A percentile compares a stretch with the other conserved stretches of the same genome.
phyloP scores from a whole-genome alignment of 2,888 invertebrate species.

The Erebia aethiops region DNA sequence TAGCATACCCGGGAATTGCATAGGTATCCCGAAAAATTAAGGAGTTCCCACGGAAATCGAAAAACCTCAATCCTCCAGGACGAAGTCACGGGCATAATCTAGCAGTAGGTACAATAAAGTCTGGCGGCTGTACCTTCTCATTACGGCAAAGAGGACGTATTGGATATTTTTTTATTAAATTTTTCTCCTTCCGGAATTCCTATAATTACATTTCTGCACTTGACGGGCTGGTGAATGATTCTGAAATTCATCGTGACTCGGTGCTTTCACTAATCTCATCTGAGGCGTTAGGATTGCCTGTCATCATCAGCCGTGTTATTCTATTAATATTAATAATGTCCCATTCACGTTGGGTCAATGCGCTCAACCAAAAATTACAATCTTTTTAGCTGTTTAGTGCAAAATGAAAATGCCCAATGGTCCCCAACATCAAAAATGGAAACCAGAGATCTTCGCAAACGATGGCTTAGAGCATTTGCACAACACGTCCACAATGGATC shows the following conservation, averaged over 20 bases:
- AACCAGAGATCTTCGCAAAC: no score
- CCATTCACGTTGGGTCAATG: background rate
- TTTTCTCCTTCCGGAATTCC: slow-evolving; percentile 8
- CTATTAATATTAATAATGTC: no score
- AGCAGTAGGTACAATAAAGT: background rate
- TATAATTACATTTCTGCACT: slow-evolving; percentile 23
- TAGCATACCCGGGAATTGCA: no score
- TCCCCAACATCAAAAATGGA: no score
- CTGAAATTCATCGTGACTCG: slow-evolving; percentile 17
- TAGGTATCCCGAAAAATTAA: no score
- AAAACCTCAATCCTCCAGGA: background rate
- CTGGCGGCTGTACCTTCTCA: background rate
- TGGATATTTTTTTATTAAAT: slow-evolving; percentile 5
- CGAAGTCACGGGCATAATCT: background rate
- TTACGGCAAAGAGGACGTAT: background rate
- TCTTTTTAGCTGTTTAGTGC: no score
- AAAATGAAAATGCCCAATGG: no score
- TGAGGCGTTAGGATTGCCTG: slow-evolving; percentile 20
- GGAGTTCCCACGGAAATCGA: no score
- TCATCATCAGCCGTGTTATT: slow-evolving; percentile 14
- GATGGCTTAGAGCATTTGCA: no score
- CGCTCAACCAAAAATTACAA: background rate
- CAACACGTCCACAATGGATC: no score
- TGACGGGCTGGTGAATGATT: slow-evolving; percentile 12
- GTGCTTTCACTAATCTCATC: slow-evolving; percentile 15